phyloP scores from a whole-genome alignment of 2,113 vertebrate species.

The Hiodon tergisus region DNA sequence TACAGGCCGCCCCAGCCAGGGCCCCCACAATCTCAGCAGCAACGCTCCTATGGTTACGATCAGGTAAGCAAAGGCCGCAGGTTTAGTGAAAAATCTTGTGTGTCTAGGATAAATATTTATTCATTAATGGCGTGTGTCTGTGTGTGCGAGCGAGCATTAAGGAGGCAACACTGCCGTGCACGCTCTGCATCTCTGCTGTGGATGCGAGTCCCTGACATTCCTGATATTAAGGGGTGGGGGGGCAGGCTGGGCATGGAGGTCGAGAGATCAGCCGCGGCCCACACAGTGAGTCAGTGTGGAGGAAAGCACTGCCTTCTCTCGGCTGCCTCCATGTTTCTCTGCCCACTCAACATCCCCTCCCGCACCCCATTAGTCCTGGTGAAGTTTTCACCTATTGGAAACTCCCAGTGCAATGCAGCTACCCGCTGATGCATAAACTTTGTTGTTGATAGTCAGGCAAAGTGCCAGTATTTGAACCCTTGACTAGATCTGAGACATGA shows the following conservation, averaged over 20 bases:
- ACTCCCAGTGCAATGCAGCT: constrained; percentile 59
- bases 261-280: neutral
- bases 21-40: constrained; percentile 88
- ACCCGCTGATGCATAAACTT: constrained; percentile 61
- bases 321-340: neutral
- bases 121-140: no score
- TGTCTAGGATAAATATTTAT: no score
- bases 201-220: no score
- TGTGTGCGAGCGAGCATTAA: no score
- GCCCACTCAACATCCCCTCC: neutral
- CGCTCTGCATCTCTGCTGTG: no score
- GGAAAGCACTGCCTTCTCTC: neutral
- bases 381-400: neutral
- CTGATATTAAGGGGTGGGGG: no score
- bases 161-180: no score
- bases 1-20: constrained; percentile 92
- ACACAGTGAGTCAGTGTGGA: neutral
- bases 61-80: constrained; percentile 68
- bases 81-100: no score
- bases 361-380: neutral
- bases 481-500: constrained; percentile 72
- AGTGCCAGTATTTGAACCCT: constrained; percentile 68
- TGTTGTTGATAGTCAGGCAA: constrained; percentile 73
- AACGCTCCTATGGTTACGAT: constrained; percentile 96
- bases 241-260: neutral